phyloP scores from a whole-genome alignment of 2,113 vertebrate species.

The Pheucticus melanocephalus region DNA sequence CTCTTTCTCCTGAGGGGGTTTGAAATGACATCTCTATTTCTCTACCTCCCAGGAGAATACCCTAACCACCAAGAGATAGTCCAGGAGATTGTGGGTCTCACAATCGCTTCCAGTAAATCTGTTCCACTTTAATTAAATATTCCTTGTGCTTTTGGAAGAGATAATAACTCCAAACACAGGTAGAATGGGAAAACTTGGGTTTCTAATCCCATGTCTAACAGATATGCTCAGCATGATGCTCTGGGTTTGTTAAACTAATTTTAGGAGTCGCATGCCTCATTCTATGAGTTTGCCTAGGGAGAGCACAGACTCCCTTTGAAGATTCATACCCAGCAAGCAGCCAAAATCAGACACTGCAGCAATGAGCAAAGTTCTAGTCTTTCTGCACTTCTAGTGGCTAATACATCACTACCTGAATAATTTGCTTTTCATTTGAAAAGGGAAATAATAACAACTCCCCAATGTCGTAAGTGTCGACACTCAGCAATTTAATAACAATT shows the following conservation, averaged over 20 bases:
- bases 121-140: constrained; percentile 52
- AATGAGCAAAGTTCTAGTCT: neutral
- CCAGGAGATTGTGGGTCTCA: constrained; percentile 34
- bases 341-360: neutral
- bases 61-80: constrained; percentile 42
- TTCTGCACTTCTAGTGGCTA: neutral
- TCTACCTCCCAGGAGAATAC: constrained; percentile 61
- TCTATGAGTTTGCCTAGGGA: neutral
- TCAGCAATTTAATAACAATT: neutral
- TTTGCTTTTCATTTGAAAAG: constrained; percentile 15
- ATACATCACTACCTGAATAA: neutral
- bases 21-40: constrained; percentile 40
- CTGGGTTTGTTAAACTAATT: neutral
- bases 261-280: neutral
- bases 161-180: neutral
- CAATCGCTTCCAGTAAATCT: constrained; percentile 39
- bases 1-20: constrained; percentile 36
- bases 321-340: neutral
- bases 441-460: neutral
- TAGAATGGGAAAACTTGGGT: neutral
- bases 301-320: neutral
- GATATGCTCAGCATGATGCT: neutral
- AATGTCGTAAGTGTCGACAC: neutral
- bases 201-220: neutral
- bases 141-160: constrained; percentile 1